A percentile compares a stretch with the other conserved stretches of the same genome.
phyloP scores from a whole-genome alignment of 2,797 vertebrate species.

The Apodemus agrarius region DNA sequence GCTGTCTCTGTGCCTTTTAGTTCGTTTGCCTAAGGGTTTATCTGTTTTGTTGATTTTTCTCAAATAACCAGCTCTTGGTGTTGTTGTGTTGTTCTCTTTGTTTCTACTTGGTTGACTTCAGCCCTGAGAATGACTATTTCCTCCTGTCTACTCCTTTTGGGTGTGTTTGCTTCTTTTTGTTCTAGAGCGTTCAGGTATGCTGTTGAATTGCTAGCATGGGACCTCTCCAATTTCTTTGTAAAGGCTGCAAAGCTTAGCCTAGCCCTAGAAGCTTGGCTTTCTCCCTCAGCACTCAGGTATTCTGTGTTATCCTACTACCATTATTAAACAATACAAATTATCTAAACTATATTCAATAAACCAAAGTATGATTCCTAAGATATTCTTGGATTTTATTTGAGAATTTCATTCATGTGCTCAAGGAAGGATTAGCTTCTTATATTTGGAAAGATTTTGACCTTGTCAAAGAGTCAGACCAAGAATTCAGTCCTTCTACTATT shows the following conservation, averaged over 20 bases:
- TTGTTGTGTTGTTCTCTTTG: background rate
- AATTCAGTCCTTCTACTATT: background rate
- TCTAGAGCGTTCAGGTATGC: background rate
- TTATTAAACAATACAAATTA: background rate
- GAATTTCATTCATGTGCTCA: background rate
- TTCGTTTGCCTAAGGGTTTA: background rate
- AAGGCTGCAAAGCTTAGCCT: background rate
- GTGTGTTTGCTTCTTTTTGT: background rate
- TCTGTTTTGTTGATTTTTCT: background rate
- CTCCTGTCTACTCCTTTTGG: background rate
- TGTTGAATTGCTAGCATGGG: background rate
- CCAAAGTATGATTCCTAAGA: background rate
- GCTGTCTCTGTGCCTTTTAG: background rate
- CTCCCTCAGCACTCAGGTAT: background rate
- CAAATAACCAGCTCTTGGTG: background rate
- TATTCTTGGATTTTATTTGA: constrained; percentile 1
- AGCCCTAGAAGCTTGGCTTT: background rate
- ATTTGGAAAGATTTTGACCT: constrained; percentile 6
- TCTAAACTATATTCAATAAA: background rate
- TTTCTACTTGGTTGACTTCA: background rate
- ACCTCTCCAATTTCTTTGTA: background rate
- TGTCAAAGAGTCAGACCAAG: constrained; percentile 30
- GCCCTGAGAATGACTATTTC: background rate
- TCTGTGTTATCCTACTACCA: background rate
- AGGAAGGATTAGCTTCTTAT: background rate